Conservation (phyloP, 2,888 invertebrate genomes). For the Stenodema calcarata region DNA sequence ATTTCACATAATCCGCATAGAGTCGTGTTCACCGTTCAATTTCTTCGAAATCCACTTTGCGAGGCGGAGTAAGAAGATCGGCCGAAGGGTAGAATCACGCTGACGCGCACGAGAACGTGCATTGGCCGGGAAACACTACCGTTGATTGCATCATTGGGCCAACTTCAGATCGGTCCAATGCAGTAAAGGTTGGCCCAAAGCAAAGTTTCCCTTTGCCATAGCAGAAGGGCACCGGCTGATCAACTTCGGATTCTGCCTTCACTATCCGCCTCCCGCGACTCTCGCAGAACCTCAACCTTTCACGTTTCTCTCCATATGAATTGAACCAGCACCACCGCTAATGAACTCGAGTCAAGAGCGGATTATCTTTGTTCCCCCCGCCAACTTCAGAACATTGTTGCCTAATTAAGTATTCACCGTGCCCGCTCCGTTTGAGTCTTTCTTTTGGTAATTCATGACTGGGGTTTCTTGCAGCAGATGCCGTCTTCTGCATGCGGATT, state of each 20-base stretch:
- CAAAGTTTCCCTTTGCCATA: not conserved
- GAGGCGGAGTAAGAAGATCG: not conserved
- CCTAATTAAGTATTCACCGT: conserved; percentile 49
- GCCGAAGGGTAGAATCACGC: conserved; percentile 33
- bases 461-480: conserved; percentile 29
- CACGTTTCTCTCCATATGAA: conserved; percentile 47
- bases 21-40: not conserved
- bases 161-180: not conserved
- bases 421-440: conserved; percentile 23
- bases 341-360: conserved; percentile 45
- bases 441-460: conserved; percentile 47
- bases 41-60: not conserved
- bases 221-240: not conserved
- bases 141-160: conserved; percentile 30
- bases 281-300: conserved; percentile 38
- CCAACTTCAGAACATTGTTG: conserved; percentile 18
- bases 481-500: not conserved
- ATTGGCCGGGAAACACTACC: not conserved
- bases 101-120: conserved; percentile 39
- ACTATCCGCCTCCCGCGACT: not conserved
- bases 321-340: conserved; percentile 41
- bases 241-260: not conserved
- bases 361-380: conserved; percentile 40
- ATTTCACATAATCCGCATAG: not conserved
- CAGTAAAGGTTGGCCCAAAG: not conserved